Conservation (phyloP, 92 coral and sea anemone species). For the Zoanthus sansibaricus region DNA sequence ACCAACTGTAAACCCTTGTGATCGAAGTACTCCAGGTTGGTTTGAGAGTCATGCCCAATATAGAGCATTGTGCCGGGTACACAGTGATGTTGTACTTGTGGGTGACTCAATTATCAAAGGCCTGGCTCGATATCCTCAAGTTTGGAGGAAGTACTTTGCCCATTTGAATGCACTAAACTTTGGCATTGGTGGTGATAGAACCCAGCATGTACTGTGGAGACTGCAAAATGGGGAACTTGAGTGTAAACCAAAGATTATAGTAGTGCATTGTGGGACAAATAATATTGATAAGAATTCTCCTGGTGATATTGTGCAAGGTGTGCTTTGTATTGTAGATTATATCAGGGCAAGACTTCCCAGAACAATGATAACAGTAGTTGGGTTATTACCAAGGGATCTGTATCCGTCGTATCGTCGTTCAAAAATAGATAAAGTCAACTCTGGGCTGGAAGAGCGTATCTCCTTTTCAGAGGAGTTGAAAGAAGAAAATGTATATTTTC, state of each 20-base stretch:
- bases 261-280: conserved; percentile 96
- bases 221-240: conserved; percentile 92
- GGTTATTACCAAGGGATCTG: conserved; percentile 89
- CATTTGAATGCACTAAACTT: conserved; percentile 83
- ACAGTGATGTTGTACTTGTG: conserved; percentile 71
- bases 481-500: conserved; percentile 76
- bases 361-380: conserved; percentile 75
- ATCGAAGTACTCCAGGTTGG: conserved; percentile 92
- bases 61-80: conserved; percentile 54
- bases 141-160: conserved; percentile 85
- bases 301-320: conserved; percentile 84
- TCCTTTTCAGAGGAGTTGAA: conserved; percentile 86
- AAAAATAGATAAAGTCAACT: conserved; percentile 77
- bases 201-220: conserved; percentile 98
- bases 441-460: conserved; percentile 79
- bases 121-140: conserved; percentile 84
- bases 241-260: conserved; percentile 81
- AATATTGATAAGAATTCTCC: conserved; percentile 86
- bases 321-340: conserved; percentile 88
- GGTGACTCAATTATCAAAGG: conserved; percentile 97
- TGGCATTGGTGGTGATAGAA: conserved; percentile 95
- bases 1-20: conserved; percentile 72
- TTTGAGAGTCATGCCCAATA: conserved; percentile 70
- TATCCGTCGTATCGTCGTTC: conserved; percentile 68
- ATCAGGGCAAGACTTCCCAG: conserved; percentile 70